Percentiles rank a stretch among this genome's conserved stretches.
These are phyloP conservation scores for Acomys russatus DNA, from an alignment of 2,797 vertebrate genomes.

Conservation along the genomic window DNA sequence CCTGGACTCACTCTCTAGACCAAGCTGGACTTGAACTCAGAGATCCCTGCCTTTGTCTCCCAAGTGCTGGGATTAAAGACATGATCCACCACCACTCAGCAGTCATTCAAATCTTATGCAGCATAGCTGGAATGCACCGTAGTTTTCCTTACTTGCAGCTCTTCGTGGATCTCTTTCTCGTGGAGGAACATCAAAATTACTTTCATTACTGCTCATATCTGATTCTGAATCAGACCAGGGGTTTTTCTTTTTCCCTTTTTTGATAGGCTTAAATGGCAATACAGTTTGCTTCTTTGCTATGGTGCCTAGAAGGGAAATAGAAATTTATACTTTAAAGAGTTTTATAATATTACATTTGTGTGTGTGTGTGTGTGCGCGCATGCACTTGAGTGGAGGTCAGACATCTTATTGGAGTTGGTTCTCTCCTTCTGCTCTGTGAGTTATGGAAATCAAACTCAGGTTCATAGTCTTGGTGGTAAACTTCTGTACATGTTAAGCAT, in stretches of 20 bases:
- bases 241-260: slow-evolving; percentile 90
- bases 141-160: slow-evolving; percentile 89
- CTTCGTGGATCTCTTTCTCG: slow-evolving; percentile 86
- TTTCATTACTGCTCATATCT: slow-evolving; percentile 80
- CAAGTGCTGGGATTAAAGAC: not conserved
- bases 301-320: slow-evolving; percentile 79
- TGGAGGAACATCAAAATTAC: slow-evolving; percentile 86
- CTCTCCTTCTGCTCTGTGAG: not conserved
- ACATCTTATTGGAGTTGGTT: not conserved
- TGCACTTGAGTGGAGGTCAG: not conserved
- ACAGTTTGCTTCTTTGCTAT: slow-evolving; percentile 93
- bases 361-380: too few species aligned
- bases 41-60: not conserved
- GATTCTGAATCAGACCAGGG: slow-evolving; percentile 90
- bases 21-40: not conserved
- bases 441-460: not conserved
- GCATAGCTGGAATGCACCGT: too few species aligned
- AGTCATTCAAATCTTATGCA: not conserved
- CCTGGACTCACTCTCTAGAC: not conserved
- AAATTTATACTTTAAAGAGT: slow-evolving; percentile 41
- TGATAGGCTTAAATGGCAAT: slow-evolving; percentile 93
- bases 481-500: not conserved
- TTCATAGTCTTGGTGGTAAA: not conserved
- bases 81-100: too few species aligned
- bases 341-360: not conserved